A percentile compares a stretch with the other conserved stretches of the same genome.
Evolutionary conservation across 35 echinoderm and acorn worm species (phyloP).

Genomic region (Heliocidaris tuberculata): DNA sequence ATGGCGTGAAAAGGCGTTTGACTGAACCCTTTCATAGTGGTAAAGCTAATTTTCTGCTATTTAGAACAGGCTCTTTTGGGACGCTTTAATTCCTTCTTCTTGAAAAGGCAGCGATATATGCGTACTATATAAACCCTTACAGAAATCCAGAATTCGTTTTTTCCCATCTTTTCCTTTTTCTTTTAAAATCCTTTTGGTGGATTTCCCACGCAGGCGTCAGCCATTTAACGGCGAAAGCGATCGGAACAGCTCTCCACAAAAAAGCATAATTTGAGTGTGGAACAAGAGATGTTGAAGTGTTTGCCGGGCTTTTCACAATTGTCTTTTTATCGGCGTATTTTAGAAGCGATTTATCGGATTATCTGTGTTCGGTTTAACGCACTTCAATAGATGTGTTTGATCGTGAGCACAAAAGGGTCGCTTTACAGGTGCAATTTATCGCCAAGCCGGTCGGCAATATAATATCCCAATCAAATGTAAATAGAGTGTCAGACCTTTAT

Average conservation of each 20-base stretch:
- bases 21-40: not conserved
- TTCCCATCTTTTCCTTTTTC: not conserved
- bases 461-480: conserved; percentile 29
- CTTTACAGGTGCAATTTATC: conserved; percentile 31
- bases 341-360: conserved; percentile 20
- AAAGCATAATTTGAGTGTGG: not conserved
- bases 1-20: not conserved
- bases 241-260: not conserved
- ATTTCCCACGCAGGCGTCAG: conserved; percentile 15
- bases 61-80: not conserved
- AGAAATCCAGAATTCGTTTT: not conserved
- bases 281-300: not conserved
- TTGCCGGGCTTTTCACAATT: conserved; percentile 16
- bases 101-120: not conserved
- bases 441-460: not conserved
- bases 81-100: not conserved
- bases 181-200: conserved; percentile 4
- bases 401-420: conserved; percentile 17
- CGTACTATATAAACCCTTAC: not conserved
- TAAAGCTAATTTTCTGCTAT: conserved; percentile 13
- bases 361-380: not conserved
- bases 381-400: conserved; percentile 18
- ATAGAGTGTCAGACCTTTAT: not conserved
- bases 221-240: not conserved
- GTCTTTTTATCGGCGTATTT: conserved; percentile 39